phyloP scores from a whole-genome alignment of 2,888 invertebrate genomes.

The Euplagia quadripunctaria region DNA sequence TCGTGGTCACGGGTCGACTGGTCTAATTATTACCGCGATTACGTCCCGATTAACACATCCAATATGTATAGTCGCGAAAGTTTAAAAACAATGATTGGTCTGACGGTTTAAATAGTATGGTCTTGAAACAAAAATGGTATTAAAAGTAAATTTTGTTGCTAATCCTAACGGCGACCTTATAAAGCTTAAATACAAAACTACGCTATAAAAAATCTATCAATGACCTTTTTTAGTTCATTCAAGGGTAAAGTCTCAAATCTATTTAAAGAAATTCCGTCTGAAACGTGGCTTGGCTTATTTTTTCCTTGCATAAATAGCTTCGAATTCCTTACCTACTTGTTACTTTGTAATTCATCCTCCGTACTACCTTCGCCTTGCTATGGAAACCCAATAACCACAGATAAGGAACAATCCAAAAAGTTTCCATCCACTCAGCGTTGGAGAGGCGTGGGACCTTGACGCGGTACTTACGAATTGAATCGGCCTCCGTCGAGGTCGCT shows the following conservation, averaged over 20 bases:
- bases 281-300: neutral
- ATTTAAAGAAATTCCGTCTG: neutral
- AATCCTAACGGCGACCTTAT: neutral
- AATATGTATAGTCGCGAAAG: no score
- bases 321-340: constrained; percentile 14
- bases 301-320: neutral
- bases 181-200: neutral
- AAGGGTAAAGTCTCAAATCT: neutral
- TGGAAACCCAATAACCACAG: constrained; percentile 44
- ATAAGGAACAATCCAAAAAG: constrained; percentile 64
- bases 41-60: no score
- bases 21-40: no score
- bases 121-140: neutral
- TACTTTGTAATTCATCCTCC: constrained; percentile 32
- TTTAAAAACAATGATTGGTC: no score
- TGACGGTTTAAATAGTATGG: neutral
- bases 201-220: constrained; percentile 1
- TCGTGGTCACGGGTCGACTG: no score
- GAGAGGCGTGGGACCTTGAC: constrained; percentile 70
- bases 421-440: constrained; percentile 59
- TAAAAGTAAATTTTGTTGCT: neutral
- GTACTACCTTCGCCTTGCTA: constrained; percentile 46
- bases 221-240: constrained; percentile 3
- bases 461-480: constrained; percentile 74
- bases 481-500: constrained; percentile 70